A percentile compares a stretch with the other conserved stretches of the same genome.
These are phyloP conservation scores for Gymnobelideus leadbeateri DNA, from an alignment of 2,113 vertebrate genomes.

Conservation along the genomic window DNA sequence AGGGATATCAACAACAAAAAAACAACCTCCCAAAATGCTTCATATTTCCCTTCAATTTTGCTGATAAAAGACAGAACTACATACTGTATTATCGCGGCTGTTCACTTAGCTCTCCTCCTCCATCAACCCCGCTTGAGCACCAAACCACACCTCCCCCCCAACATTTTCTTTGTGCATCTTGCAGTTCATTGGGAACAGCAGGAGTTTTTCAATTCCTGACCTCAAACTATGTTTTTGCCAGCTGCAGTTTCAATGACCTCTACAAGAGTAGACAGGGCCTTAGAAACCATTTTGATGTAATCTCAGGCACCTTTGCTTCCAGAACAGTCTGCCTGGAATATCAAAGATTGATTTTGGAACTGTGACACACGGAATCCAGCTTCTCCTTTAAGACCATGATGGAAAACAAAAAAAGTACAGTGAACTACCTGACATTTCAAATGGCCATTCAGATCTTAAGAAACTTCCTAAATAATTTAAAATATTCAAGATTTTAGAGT, in stretches of 20 bases:
- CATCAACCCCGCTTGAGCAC: background rate
- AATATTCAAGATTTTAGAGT: background rate
- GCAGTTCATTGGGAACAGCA: conserved; percentile 21
- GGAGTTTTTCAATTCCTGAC: conserved; percentile 16
- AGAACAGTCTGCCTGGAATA: conserved; percentile 1
- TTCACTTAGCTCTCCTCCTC: background rate
- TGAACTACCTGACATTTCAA: background rate
- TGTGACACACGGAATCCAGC: background rate
- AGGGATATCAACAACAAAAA: conserved; percentile 80
- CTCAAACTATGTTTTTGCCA: background rate
- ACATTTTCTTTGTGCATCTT: background rate
- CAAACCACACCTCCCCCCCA: background rate
- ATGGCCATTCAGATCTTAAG: background rate
- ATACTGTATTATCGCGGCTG: background rate
- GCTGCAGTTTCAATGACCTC: conserved; percentile 26
- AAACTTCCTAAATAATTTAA: conserved; percentile 10
- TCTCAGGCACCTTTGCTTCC: background rate
- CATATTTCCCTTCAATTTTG: conserved; percentile 31
- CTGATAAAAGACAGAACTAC: conserved; percentile 50
- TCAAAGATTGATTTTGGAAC: background rate
- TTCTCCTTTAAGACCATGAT: conserved; percentile 10
- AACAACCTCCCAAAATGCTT: conserved; percentile 12
- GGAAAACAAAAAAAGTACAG: background rate
- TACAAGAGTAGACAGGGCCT: conserved; percentile 10
- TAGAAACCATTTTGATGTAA: conserved; percentile 16